Base-by-base conservation (phyloP, 1,140 invertebrate genomes). In the Trachymyrmex cornetzi region DNA sequence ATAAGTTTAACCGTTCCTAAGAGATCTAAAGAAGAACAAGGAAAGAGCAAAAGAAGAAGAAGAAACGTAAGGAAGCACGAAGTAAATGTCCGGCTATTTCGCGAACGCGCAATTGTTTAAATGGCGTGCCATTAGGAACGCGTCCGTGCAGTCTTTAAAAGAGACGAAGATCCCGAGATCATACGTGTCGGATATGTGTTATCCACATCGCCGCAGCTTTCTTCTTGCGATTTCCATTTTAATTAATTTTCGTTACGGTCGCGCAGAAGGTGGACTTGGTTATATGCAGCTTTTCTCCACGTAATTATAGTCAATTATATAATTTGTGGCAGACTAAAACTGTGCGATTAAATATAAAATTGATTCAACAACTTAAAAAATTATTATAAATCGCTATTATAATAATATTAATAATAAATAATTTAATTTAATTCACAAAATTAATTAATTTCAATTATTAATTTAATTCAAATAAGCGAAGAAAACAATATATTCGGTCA, bases 91-190 rank as follows among this genome's bases (percentile, higher is more conserved):
- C 82, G 11, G 61, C 72, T 67, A 48, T 64, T 85, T 77, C 59
- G 59, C n/a, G 16, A 85, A 79, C 48, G 72, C 48, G 82, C 50
- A 66, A 85, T 85, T 77, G 79, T 85, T 85, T 67, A 85, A 85
- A 85, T 85, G 61, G 48, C 24, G 61, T 38, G 48, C 61, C 48
- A 77, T 85, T 85, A 79, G 64, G 61, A 24, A 57, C 30, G 61
- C n/a, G 69, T 63, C 22, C 48, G 67, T 61, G 48, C 59, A 50
- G n/a, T 75, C 14, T 22, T 59, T 61, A 55, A 1, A 38, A 38
- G 7, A 38, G 34, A 38, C 34, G 34, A 11, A 69, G 57, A 84
- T 84, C 9, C 19, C 38, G 38, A 11, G 38, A 63, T 50, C 69
- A 84, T 82, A 82, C 24, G 16, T 74, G 67, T 74, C 69, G 38